Evolutionary conservation across 2,113 vertebrate genomes (phyloP), one percentile per base, ranked within the genome.

Genomic region (Marmota monax): DNA sequence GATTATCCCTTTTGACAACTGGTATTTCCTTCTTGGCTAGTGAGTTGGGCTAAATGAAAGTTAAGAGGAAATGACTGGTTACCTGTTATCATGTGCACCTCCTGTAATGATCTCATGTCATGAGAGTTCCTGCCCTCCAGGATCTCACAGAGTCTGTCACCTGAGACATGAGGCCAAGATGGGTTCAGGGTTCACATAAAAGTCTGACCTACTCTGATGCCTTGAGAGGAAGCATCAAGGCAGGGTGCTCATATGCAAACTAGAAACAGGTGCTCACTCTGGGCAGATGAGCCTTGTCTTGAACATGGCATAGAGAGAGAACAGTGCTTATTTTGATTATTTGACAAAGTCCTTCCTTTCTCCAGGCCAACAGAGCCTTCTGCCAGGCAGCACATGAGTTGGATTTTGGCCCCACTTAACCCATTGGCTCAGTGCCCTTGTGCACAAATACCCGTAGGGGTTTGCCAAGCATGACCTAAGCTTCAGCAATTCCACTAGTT

Each of bases 391-490:
- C 56, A 25, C 14, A 13, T 11, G 56, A 74, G 22, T 20, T 93
- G 69, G 82, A 61, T 65, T 58, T 61, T 42, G 80, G 84, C 58
- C 45, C 70, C 45, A 39, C 45, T 87, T 91, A 79, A 80, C 42
- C 25, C 92, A 14, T 27, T 80, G 92, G 74, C 92, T 84, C 34
- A 2, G 32, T 10, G 34, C 88, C 90, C 48, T 56, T 58, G 51
- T 29, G 39, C 74, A 42, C 56, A 61, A 45, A 42, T 53, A 10
- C 14, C 25, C 12, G n/a, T 8, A 51, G 13, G 18, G 34, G 23
- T 18, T 51, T 84, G 96, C 86, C 89, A 86, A 89, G 37, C 14
- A 67, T 67, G 84, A 76, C 67, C 93, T 78, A 77, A 88, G n/a
- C 63, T 32, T 87, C 37, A 20, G 48, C 45, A 65, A 32, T 70